Percentiles rank a stretch among this genome's conserved stretches.
Conservation (phyloP, 2,113 vertebrate genomes). For the Raja brachyura region DNA sequence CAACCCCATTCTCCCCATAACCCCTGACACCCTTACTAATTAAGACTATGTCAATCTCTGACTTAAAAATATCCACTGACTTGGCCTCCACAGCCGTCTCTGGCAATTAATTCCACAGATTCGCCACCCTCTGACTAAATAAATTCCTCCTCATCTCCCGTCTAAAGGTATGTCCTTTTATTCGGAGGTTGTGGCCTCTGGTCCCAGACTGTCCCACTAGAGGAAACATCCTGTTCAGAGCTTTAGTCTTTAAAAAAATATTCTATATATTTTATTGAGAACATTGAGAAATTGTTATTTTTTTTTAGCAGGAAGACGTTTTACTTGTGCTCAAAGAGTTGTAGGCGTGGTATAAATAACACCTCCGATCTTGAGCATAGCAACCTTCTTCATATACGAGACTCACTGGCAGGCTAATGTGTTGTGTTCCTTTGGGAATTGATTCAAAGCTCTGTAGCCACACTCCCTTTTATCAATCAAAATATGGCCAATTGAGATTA, state of each 20-base stretch:
- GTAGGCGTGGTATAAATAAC: background rate
- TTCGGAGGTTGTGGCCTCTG: too few species aligned
- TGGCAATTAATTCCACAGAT: too few species aligned
- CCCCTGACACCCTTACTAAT: too few species aligned
- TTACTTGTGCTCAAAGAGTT: background rate
- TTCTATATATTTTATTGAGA: background rate
- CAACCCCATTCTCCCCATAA: too few species aligned
- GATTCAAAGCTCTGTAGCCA: conserved; percentile 56
- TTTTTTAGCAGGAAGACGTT: background rate
- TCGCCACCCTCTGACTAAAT: too few species aligned
- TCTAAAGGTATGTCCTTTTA: too few species aligned
- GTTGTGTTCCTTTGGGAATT: conserved; percentile 54
- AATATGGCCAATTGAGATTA: conserved; percentile 82
- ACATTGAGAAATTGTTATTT: background rate
- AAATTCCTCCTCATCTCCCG: too few species aligned
- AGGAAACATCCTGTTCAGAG: too few species aligned
- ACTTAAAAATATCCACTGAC: too few species aligned
- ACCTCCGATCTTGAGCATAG: conserved; percentile 10
- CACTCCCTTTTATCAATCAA: conserved; percentile 70
- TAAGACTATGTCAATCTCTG: too few species aligned
- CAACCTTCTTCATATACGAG: conserved; percentile 5
- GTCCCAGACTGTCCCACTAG: too few species aligned
- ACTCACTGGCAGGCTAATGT: conserved; percentile 31
- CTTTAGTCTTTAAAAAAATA: background rate
- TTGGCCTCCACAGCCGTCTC: too few species aligned